These are phyloP conservation scores for Peromyscus leucopus DNA, from an alignment of 2,113 vertebrate genomes.

Conservation along the genomic window DNA sequence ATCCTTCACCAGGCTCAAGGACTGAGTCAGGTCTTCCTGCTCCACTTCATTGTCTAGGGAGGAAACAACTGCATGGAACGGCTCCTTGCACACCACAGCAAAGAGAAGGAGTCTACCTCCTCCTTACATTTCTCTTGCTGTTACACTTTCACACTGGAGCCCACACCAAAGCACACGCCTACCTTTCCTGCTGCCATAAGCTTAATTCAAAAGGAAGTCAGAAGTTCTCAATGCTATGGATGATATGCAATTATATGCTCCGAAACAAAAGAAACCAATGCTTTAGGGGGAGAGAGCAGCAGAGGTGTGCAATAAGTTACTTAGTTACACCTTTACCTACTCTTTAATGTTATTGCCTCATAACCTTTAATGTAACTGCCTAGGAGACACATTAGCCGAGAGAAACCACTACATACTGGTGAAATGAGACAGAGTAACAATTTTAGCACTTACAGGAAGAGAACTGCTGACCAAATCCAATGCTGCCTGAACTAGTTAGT, in stretches of 20 bases:
- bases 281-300: not conserved
- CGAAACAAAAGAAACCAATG: not conserved
- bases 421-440: not conserved
- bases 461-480: not conserved
- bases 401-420: not conserved
- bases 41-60: slow-evolving; percentile 92
- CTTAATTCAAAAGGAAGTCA: not conserved
- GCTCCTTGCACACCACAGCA: not conserved
- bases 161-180: rapidly evolving
- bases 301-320: not conserved
- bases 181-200: not conserved
- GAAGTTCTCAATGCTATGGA: not conserved
- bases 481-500: not conserved
- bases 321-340: not conserved
- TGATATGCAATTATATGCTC: not conserved
- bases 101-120: not conserved
- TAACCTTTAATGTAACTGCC: not conserved
- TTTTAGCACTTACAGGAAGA: not conserved
- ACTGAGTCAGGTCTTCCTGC: slow-evolving; percentile 90
- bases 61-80: not conserved
- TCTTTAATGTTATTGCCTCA: not conserved
- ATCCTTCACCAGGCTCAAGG: slow-evolving; percentile 93
- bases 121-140: not conserved
- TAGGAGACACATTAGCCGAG: not conserved
- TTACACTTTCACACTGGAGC: not conserved